Percentiles rank a stretch among this genome's conserved stretches.
These are phyloP conservation scores for Aptenodytes patagonicus DNA, from an alignment of 2,113 vertebrate genomes.

Conservation along the genomic window DNA sequence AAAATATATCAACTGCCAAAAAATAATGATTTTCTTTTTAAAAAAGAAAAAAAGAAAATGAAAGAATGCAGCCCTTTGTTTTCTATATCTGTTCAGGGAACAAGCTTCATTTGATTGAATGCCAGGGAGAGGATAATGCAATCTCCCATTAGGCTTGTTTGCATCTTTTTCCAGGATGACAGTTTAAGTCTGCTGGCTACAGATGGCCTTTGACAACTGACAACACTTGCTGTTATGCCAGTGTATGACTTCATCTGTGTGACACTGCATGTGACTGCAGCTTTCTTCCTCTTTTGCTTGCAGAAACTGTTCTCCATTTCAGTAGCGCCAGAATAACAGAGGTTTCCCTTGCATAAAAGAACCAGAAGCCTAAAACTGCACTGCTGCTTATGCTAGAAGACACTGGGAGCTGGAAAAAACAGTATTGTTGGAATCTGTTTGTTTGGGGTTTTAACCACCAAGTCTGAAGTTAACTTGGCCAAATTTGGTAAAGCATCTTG, in stretches of 20 bases:
- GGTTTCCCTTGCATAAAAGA: background rate
- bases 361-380: background rate
- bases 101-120: slow-evolving; percentile 42
- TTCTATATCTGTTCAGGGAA: slow-evolving; percentile 16
- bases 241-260: slow-evolving; percentile 64
- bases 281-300: slow-evolving; percentile 42
- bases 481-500: background rate
- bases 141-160: slow-evolving; percentile 43
- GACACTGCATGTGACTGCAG: slow-evolving; percentile 55
- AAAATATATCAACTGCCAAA: background rate
- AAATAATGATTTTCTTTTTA: slow-evolving; percentile 23
- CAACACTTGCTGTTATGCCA: slow-evolving; percentile 61
- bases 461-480: background rate
- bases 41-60: background rate
- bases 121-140: slow-evolving; percentile 49
- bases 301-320: background rate
- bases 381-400: background rate
- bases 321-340: background rate
- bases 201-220: slow-evolving; percentile 67
- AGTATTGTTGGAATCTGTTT: background rate
- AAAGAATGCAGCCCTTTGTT: slow-evolving; percentile 48
- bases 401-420: background rate
- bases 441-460: background rate
- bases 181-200: slow-evolving; percentile 52
- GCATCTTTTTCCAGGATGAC: slow-evolving; percentile 56